phyloP scores from a whole-genome alignment of 2,888 invertebrate species.

The Conops quadrifasciatus region DNA sequence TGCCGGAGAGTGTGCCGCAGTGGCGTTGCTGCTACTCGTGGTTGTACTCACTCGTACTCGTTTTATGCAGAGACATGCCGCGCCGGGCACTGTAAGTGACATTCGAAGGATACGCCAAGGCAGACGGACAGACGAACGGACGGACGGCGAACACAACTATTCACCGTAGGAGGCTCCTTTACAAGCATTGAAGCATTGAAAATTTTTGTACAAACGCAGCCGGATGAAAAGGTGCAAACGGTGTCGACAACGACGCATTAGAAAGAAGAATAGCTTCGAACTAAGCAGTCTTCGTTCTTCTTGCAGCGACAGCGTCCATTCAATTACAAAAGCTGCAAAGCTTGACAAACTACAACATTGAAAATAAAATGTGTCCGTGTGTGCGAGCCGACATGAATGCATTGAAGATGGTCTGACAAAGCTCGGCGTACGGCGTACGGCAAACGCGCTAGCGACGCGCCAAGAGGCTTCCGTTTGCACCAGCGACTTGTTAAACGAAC shows the following conservation, averaged over 20 bases:
- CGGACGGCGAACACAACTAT: neutral
- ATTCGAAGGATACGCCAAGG: neutral
- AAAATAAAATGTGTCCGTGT: too few species aligned
- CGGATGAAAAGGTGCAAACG: constrained; percentile 28
- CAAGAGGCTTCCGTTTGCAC: constrained; percentile 29
- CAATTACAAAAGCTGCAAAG: too few species aligned
- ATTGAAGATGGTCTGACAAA: too few species aligned
- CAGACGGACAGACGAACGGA: neutral
- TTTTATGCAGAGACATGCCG: constrained; percentile 22
- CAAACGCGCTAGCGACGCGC: constrained; percentile 25
- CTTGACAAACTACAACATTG: too few species aligned
- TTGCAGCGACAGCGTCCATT: too few species aligned
- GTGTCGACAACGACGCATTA: constrained; percentile 41
- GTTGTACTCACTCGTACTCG: neutral
- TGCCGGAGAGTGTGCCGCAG: neutral
- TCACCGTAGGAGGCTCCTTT: constrained; percentile 15
- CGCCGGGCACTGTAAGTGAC: constrained; percentile 4
- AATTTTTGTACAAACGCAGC: constrained; percentile 1
- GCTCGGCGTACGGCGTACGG: neutral
- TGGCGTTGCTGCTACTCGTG: neutral
- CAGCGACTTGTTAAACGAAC: constrained; percentile 48
- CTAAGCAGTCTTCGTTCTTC: too few species aligned
- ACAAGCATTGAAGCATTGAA: neutral
- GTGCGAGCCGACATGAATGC: too few species aligned
- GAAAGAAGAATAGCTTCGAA: too few species aligned